These are phyloP conservation scores for Boloria euphrosyne DNA, from an alignment of 2,888 invertebrate genomes.

Conservation along the genomic window DNA sequence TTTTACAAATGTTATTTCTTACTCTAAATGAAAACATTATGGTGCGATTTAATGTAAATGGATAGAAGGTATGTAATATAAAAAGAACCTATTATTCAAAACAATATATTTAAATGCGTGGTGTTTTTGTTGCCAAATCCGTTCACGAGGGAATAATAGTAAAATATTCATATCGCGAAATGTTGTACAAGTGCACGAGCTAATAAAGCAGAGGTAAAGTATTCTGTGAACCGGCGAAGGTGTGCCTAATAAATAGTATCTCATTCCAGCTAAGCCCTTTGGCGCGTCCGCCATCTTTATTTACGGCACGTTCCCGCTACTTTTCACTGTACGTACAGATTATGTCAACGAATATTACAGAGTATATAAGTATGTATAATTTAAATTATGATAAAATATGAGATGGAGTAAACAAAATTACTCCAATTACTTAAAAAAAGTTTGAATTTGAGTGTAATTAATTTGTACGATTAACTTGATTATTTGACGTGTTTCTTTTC, in stretches of 20 bases:
- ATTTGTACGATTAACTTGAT: no score
- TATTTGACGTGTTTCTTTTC: no score
- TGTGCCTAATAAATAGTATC: constrained; percentile 53
- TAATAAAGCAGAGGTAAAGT: constrained; percentile 42
- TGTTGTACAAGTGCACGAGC: constrained; percentile 28
- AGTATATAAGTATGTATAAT: constrained; percentile 19
- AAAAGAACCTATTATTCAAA: neutral
- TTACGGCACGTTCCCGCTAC: constrained; percentile 70
- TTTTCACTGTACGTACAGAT: constrained; percentile 50
- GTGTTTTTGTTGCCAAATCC: constrained; percentile 15
- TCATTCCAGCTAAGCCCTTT: constrained; percentile 56
- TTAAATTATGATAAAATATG: neutral
- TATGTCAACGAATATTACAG: constrained; percentile 36
- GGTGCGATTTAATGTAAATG: neutral
- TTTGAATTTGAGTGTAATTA: no score
- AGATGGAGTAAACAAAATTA: neutral
- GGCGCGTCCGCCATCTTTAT: constrained; percentile 67
- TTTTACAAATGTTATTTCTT: no score
- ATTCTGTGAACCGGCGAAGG: constrained; percentile 44
- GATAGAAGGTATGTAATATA: neutral
- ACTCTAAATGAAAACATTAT: neutral
- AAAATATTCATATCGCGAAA: constrained; percentile 29
- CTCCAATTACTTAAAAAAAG: neutral
- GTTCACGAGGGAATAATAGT: constrained; percentile 20
- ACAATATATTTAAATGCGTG: constrained; percentile 5